These are phyloP conservation scores for Naja naja DNA, from an alignment of 2,113 vertebrate genomes.

Conservation along the genomic window DNA sequence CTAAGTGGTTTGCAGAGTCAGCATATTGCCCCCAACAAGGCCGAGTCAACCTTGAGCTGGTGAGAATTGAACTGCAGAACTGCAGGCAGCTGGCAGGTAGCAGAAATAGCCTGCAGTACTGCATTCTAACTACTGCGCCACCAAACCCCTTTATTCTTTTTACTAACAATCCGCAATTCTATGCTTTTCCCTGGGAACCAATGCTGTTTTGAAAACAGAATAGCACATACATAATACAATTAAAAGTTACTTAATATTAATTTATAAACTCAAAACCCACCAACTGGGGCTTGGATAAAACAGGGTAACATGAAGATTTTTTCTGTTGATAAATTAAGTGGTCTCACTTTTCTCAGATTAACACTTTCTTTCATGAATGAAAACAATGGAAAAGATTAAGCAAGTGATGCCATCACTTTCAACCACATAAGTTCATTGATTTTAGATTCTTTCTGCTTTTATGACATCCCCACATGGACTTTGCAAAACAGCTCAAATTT, in stretches of 20 bases:
- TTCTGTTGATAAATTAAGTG: not conserved
- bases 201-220: not conserved
- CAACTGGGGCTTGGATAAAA: not conserved
- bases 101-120: too few species aligned
- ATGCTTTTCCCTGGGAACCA: not conserved
- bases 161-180: not conserved
- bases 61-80: too few species aligned
- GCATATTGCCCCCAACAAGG: too few species aligned
- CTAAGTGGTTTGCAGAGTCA: too few species aligned
- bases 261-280: not conserved
- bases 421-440: not conserved
- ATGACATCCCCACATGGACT: conserved; percentile 45
- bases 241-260: not conserved
- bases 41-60: too few species aligned
- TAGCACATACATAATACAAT: not conserved
- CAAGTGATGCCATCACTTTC: not conserved
- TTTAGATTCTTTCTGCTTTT: not conserved
- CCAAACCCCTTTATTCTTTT: not conserved
- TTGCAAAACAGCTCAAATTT: conserved; percentile 11
- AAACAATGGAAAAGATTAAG: not conserved
- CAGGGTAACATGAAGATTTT: not conserved
- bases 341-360: not conserved
- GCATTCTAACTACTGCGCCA: too few species aligned
- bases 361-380: not conserved
- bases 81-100: too few species aligned